Base-by-base conservation (phyloP, 2,113 vertebrate species). In the Albula goreensis region DNA sequence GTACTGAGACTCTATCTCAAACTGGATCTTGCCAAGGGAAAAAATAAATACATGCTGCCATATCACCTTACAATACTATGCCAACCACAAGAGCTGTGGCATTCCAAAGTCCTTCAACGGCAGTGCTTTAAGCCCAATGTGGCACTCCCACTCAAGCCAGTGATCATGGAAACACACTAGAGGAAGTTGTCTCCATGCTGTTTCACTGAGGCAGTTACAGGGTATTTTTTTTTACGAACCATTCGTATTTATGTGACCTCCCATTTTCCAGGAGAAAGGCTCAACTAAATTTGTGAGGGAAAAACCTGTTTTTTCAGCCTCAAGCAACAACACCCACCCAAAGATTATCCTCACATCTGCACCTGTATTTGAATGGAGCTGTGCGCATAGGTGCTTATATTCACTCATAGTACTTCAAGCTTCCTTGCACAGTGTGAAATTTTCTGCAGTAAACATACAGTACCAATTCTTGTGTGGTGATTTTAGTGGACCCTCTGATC, bases 251-350 rank as follows among this genome's bases (percentile, higher is more conserved):
- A 74, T 74, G 70, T 22, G 22, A 66, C 17, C 60, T 11, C 77
- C 31, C 74, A 25, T 25, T 78, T 78, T 78, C 74, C 31, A 9
- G 31, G 2, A 41, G 77, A 78, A 4, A 48, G 12, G 9, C 77
- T 78, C 48, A 22, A 2, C 78, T 17, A 66, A 15, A 4, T 25
- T 81, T 53, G 48, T 50, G 41, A 25, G 51, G 41, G 80, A 81
- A 52, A 57, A 83, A 83, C 81, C n/a, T 60, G 81, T 60, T 60
- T 83, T 48, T 63, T 22, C 53, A 7, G 52, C 52, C n/a, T 31
- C 9, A 22, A 11, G 81, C 56, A 17, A 13, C 41, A n/a, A 83
- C 81, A 31, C 52, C 81, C 81, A 25, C 78, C 78, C 78, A 50
- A 1, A 50, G 50, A 80, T 17, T 48, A 50, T 10, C 6, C 17